A percentile compares a stretch with the other conserved stretches of the same genome.
Evolutionary conservation across 1,140 invertebrate genomes (phyloP).

Genomic region (Chelonus insularis): DNA sequence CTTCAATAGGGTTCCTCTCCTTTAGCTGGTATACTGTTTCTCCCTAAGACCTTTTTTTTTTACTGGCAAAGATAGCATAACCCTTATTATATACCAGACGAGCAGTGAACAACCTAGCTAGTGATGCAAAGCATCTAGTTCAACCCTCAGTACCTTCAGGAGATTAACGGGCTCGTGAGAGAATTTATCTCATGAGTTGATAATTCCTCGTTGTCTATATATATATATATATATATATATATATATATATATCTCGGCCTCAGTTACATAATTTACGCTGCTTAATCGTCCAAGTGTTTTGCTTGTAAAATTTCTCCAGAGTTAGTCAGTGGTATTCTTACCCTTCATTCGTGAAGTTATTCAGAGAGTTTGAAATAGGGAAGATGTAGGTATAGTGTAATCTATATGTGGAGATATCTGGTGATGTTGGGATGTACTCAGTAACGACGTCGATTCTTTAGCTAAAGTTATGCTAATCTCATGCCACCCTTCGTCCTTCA

Average conservation of each 20-base stretch:
- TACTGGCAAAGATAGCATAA: conserved; percentile 10
- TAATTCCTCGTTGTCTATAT: not conserved
- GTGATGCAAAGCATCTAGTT: not conserved
- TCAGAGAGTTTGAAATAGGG: not conserved
- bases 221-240: too few relatives aligned
- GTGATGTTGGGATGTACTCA: not conserved
- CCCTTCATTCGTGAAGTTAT: not conserved
- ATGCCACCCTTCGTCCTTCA: conserved; percentile 8
- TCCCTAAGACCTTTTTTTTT: not conserved
- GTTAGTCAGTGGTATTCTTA: not conserved
- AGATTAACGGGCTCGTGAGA: conserved; percentile 7
- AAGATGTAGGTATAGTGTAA: not conserved
- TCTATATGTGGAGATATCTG: not conserved
- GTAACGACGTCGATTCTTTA: not conserved
- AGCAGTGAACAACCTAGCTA: not conserved
- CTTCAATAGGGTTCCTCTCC: too few relatives aligned
- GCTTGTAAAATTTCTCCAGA: not conserved
- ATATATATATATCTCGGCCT: too few relatives aligned
- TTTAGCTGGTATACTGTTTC: too few relatives aligned
- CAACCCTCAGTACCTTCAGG: not conserved
- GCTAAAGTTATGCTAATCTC: conserved; percentile 13
- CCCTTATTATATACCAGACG: not conserved
- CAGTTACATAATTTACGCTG: conserved; percentile 4
- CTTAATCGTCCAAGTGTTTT: conserved; percentile 4
- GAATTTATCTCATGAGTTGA: not conserved